Percentiles rank a stretch among this genome's conserved stretches.
Evolutionary conservation across 2,888 invertebrate genomes (phyloP).

Genomic region (Catocala sponsa): DNA sequence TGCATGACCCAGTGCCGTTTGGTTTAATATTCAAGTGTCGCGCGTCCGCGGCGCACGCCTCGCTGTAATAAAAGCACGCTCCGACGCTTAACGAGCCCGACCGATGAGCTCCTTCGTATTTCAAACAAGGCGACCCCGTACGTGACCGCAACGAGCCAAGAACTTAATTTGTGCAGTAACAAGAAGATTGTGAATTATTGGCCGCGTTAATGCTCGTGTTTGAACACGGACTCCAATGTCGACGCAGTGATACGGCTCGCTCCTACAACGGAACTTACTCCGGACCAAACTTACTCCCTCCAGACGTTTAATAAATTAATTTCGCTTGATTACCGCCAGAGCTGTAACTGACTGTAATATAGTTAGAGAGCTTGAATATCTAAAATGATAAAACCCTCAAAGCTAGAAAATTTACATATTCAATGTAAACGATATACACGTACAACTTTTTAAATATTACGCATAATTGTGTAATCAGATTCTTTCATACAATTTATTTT

Average conservation of each 20-base stretch:
- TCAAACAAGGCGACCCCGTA: slow-evolving; percentile 81
- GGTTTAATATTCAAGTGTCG: slow-evolving; percentile 84
- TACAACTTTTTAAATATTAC: neutral
- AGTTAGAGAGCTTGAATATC: slow-evolving; percentile 1
- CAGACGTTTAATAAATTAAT: slow-evolving; percentile 29
- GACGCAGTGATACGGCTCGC: slow-evolving; percentile 25
- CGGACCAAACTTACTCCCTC: slow-evolving; percentile 4
- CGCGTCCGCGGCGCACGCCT: slow-evolving; percentile 78
- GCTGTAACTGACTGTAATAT: slow-evolving; percentile 30
- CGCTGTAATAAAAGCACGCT: slow-evolving; percentile 87
- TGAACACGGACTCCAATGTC: slow-evolving; percentile 38
- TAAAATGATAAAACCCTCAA: too few relatives aligned
- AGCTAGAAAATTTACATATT: too few relatives aligned
- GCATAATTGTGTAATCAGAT: slow-evolving; percentile 42
- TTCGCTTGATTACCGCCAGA: slow-evolving; percentile 30
- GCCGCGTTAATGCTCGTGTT: slow-evolving; percentile 57
- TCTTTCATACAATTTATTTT: slow-evolving; percentile 44
- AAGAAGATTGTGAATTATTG: slow-evolving; percentile 80
- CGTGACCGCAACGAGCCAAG: slow-evolving; percentile 80
- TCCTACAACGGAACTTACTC: slow-evolving; percentile 35
- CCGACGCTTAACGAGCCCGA: slow-evolving; percentile 84
- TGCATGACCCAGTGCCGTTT: slow-evolving; percentile 80
- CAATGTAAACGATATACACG: too few relatives aligned
- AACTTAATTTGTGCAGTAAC: slow-evolving; percentile 76
- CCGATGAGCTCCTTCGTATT: slow-evolving; percentile 86